Base-by-base conservation (phyloP, 2,888 invertebrate genomes). In the Pherbina coryleti region DNA sequence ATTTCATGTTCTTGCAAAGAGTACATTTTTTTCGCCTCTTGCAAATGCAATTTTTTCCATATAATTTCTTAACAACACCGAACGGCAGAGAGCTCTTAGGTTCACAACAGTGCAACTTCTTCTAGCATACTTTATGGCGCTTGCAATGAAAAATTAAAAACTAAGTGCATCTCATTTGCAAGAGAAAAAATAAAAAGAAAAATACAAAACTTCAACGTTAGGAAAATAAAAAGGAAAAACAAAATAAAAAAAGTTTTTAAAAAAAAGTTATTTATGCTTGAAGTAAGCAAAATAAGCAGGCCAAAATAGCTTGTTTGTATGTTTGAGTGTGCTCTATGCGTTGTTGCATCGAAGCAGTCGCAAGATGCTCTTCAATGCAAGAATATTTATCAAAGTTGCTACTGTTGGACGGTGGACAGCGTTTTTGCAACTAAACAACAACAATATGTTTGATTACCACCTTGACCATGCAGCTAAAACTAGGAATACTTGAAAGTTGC, bases 261-360 rank as follows among this genome's bases (percentile, higher is more conserved):
- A 75, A 79, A 79, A 78, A 79, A 79, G 75, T 79, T 70, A 79
- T 79, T 79, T 70, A 79, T 79, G 76, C 66, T 28, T n/a, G 70
- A 37, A 67, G 78, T 49, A 31, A 66, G 37, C 75, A 57, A 67
- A 77, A 73, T 53, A 44, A 71, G 34, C 28, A 28, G 60, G 57
- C 19, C 71, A 70, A 75, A n/a, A 34, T 55, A 19, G 55, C 22
- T 55, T 55, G n/a, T 5, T 55, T 64, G 64, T 64, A n/a, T n/a
- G n/a, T n/a, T n/a, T n/a, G 62, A 31, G 62, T 25, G 17, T 28
- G 64, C 34, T 8, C 17, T 28, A 31, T 31, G 14, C 31, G 8
- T 14, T 60, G 57, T 60, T 25, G n/a, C n/a, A n/a, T n/a, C n/a
- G n/a, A 60, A 60, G 57, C 57, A 60, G 57, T 28, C 25, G 28